These are phyloP conservation scores for Euclidia mi DNA, from an alignment of 2,888 invertebrate genomes.

Conservation along the genomic window DNA sequence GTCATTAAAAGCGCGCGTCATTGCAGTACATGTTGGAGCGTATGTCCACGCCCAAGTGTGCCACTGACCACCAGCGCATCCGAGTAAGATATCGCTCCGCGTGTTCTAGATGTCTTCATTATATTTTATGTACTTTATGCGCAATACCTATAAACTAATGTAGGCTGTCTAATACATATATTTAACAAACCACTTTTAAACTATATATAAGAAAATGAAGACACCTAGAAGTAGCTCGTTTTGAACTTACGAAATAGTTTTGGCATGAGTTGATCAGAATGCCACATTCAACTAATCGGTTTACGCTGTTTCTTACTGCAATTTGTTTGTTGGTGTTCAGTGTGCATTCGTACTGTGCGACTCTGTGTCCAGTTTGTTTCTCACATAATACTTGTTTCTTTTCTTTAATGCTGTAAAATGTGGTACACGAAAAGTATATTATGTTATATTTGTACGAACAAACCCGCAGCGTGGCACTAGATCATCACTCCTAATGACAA, in stretches of 20 bases:
- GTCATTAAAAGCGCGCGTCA: conserved; percentile 70
- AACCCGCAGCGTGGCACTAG: conserved; percentile 52
- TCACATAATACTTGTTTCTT: conserved; percentile 34
- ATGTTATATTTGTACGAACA: conserved; percentile 35
- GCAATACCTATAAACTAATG: not conserved
- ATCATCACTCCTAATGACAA: conserved; percentile 38
- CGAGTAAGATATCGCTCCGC: conserved; percentile 93
- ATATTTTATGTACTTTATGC: conserved; percentile 10
- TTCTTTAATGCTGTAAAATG: not conserved
- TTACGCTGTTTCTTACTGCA: conserved; percentile 71
- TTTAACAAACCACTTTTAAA: not conserved
- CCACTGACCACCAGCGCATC: conserved; percentile 96
- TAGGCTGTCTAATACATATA: not conserved
- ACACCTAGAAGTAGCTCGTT: conserved; percentile 70
- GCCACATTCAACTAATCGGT: conserved; percentile 76
- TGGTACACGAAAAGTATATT: not conserved
- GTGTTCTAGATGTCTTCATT: conserved; percentile 78
- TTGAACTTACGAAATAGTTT: conserved; percentile 61
- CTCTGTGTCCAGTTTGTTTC: conserved; percentile 67
- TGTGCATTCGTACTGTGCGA: conserved; percentile 78
- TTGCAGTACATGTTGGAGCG: conserved; percentile 97
- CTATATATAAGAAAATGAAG: conserved; percentile 63
- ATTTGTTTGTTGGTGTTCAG: conserved; percentile 87
- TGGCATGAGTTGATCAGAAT: conserved; percentile 78
- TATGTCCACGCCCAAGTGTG: conserved; percentile 96